phyloP scores from a whole-genome alignment of 2,797 vertebrate genomes.

The Spinus olivaceus region DNA sequence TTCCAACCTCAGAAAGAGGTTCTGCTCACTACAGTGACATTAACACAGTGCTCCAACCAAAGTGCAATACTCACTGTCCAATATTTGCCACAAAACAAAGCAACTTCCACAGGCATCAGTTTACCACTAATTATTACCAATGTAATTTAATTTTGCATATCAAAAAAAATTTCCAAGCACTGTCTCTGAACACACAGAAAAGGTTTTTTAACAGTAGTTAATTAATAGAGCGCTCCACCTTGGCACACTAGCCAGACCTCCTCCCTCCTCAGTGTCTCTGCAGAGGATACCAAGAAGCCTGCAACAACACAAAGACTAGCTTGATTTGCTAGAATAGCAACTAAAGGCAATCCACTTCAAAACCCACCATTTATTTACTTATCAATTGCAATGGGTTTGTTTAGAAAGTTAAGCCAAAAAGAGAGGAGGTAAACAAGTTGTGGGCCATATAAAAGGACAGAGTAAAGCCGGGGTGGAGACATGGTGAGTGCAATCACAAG shows the following conservation, averaged over 20 bases:
- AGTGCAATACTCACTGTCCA: neutral
- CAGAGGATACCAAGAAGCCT: neutral
- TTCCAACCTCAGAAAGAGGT: neutral
- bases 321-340: neutral
- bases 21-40: neutral
- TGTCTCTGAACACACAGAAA: neutral
- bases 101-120: neutral
- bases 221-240: neutral
- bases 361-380: neutral
- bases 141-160: neutral
- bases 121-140: neutral
- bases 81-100: neutral
- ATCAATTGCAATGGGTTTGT: neutral
- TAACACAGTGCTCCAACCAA: accelerated
- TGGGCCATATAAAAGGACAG: neutral
- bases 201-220: neutral
- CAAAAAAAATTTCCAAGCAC: neutral
- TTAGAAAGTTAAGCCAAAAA: neutral
- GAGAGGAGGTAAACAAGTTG: neutral
- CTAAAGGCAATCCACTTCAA: neutral
- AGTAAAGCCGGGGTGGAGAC: neutral
- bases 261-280: neutral
- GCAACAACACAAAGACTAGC: neutral
- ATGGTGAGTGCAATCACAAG: accelerated
- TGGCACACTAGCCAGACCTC: neutral